These are phyloP conservation scores for Dolichopus griseipennis DNA, from an alignment of 2,888 invertebrate genomes.

Conservation along the genomic window DNA sequence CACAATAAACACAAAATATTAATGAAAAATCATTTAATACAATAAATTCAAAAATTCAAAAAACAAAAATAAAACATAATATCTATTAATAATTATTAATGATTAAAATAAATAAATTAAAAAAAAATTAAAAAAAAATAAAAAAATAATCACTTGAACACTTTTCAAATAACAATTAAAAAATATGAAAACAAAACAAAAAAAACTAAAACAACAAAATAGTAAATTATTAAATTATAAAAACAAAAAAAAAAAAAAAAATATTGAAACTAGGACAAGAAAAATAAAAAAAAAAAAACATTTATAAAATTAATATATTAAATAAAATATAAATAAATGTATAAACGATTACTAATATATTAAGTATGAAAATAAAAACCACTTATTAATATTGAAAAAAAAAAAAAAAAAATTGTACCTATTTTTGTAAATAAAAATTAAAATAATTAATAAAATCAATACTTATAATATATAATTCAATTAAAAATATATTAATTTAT, in stretches of 20 bases:
- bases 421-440: constrained; percentile 8
- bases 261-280: constrained; percentile 31
- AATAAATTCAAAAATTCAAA: no score
- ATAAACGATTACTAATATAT: constrained; percentile 13
- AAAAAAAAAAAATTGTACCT: constrained; percentile 25
- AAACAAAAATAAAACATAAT: no score
- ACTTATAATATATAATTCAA: constrained; percentile 9
- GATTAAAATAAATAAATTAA: no score
- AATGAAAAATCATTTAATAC: no score
- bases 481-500: constrained; percentile 8
- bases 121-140: no score
- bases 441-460: constrained; percentile 17
- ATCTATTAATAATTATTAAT: no score
- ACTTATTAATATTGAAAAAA: constrained; percentile 12
- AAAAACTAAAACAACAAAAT: no score
- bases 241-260: constrained; percentile 13
- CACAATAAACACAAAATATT: no score
- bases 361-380: constrained; percentile 13
- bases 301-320: constrained; percentile 13
- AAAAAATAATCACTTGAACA: no score
- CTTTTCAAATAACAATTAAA: no score
- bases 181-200: no score
- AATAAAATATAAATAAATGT: constrained; percentile 16
- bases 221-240: background rate
- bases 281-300: constrained; percentile 15